Evolutionary conservation across 2,888 invertebrate species (phyloP).

Genomic region (Ecdyonurus torrentis): DNA sequence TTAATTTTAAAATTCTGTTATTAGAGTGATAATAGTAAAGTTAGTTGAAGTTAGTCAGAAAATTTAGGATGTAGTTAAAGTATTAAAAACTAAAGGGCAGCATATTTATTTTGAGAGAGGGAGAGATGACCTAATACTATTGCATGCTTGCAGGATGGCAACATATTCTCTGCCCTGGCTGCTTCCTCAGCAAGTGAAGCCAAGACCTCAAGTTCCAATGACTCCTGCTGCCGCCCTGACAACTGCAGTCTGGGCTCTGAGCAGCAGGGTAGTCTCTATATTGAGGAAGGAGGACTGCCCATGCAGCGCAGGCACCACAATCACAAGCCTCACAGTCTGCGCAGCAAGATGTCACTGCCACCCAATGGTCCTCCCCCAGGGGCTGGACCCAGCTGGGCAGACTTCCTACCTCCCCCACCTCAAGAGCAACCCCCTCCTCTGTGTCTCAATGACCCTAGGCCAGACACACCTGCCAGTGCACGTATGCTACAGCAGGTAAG

Average conservation of each 20-base stretch:
- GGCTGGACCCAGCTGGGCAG: conserved; percentile 32
- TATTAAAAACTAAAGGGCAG: too few species aligned
- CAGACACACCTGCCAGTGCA: conserved; percentile 1
- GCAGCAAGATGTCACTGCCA: neutral
- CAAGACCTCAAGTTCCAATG: conserved; percentile 20
- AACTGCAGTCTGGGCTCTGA: conserved; percentile 26
- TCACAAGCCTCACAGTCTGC: neutral
- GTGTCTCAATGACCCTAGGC: neutral
- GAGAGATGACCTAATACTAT: too few species aligned
- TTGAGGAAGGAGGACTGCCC: neutral
- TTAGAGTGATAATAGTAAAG: too few species aligned
- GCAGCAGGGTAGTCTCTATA: conserved; percentile 20
- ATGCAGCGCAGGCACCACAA: neutral
- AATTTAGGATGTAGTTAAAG: too few species aligned
- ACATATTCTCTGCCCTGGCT: conserved; percentile 9
- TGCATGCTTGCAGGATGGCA: neutral
- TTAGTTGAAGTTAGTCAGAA: conserved; percentile 15
- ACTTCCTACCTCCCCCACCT: conserved; percentile 40
- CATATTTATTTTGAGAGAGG: too few species aligned
- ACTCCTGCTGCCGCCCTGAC: conserved; percentile 26
- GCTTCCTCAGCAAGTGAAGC: conserved; percentile 13
- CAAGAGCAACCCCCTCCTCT: conserved; percentile 38
- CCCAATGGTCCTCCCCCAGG: neutral
- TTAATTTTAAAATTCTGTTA: too few species aligned
- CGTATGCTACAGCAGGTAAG: neutral